Percentiles rank a stretch among this genome's conserved stretches.
These are phyloP conservation scores for Sympetrum striolatum DNA, from an alignment of 2,888 invertebrate species.

Conservation along the genomic window DNA sequence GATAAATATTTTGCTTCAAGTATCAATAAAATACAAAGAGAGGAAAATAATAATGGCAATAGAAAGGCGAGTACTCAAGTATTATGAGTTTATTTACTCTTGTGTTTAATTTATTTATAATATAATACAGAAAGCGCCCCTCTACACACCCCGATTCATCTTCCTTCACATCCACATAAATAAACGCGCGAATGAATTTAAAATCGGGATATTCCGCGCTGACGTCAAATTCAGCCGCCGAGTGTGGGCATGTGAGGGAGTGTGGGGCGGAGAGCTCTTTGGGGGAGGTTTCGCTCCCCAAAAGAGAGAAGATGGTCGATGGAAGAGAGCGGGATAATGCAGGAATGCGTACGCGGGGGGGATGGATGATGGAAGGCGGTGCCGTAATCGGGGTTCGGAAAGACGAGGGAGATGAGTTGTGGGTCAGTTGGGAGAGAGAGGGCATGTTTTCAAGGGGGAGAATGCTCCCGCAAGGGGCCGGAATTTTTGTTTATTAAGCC, in stretches of 20 bases:
- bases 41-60: too few species aligned
- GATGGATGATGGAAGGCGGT: slow-evolving; percentile 27
- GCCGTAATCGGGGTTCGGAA: slow-evolving; percentile 17
- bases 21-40: too few species aligned
- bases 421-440: slow-evolving; percentile 23
- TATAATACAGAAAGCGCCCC: background rate
- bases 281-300: background rate
- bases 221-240: slow-evolving; percentile 21
- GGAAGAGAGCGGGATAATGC: background rate
- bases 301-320: background rate
- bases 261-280: background rate
- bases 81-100: too few species aligned
- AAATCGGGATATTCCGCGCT: slow-evolving; percentile 4
- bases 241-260: background rate
- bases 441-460: background rate
- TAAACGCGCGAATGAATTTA: slow-evolving; percentile 28
- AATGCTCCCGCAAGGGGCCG: background rate
- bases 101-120: too few species aligned
- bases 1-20: too few species aligned
- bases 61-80: too few species aligned
- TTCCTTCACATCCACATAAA: slow-evolving; percentile 10
- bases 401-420: slow-evolving; percentile 20
- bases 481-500: slow-evolving; percentile 43
- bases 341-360: background rate
- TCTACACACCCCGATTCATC: background rate